These are phyloP conservation scores for Netta rufina DNA, from an alignment of 2,797 vertebrate species.

Conservation along the genomic window DNA sequence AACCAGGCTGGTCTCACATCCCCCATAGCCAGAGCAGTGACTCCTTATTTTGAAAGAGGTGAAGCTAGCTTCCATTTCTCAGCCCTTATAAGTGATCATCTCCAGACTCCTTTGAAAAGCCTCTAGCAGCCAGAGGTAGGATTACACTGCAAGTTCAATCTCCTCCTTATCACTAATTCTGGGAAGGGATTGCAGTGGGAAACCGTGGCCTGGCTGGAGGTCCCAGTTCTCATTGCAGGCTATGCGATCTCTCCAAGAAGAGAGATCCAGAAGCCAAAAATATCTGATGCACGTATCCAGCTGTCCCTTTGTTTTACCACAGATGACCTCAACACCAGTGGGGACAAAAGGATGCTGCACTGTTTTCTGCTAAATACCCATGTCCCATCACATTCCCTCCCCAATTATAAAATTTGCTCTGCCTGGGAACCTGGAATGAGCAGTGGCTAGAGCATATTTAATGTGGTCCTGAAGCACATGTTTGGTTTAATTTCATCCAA, in stretches of 20 bases:
- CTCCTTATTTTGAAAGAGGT: not conserved
- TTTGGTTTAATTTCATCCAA: not conserved
- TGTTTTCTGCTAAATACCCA: not conserved
- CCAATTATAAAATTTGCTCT: not conserved
- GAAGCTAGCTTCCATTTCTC: not conserved
- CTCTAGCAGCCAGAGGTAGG: not conserved
- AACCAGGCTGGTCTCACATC: fast-evolving
- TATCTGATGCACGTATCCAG: constrained; percentile 23
- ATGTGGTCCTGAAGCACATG: not conserved
- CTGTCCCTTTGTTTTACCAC: constrained; percentile 18
- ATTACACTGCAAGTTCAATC: not conserved
- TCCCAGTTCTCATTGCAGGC: not conserved
- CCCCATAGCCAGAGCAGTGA: fast-evolving
- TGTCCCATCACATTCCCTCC: not conserved
- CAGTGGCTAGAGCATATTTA: not conserved
- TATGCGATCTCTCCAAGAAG: fast-evolving
- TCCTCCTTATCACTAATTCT: not conserved
- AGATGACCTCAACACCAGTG: not conserved
- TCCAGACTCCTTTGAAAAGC: not conserved
- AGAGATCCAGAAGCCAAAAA: not conserved
- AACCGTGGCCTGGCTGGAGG: not conserved
- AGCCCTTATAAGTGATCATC: not conserved
- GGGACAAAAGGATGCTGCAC: not conserved
- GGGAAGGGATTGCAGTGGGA: not conserved
- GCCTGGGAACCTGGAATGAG: not conserved